A percentile compares a stretch with the other conserved stretches of the same genome.
Evolutionary conservation across 2,888 invertebrate genomes (phyloP).

Genomic region (Brachynemurus nebulosus): DNA sequence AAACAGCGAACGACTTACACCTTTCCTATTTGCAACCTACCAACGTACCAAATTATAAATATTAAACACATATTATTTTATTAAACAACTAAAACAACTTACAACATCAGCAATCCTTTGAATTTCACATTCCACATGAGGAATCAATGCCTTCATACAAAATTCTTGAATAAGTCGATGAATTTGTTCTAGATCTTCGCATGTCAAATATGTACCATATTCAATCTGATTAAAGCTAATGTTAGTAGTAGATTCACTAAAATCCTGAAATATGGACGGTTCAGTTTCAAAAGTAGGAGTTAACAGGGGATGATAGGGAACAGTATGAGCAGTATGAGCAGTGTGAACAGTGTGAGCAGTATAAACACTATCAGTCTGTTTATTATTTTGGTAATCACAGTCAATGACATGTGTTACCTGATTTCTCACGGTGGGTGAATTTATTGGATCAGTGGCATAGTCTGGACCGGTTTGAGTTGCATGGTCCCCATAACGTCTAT

Average conservation of each 20-base stretch:
- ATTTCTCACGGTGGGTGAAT: conserved; percentile 20
- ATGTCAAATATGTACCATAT: conserved; percentile 63
- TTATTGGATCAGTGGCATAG: conserved; percentile 23
- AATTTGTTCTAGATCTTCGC: conserved; percentile 73
- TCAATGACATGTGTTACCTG: conserved; percentile 31
- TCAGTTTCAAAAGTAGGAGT: conserved; percentile 49
- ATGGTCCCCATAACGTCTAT: not conserved
- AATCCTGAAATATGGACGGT: not conserved
- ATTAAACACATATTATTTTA: too few species aligned
- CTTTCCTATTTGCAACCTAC: conserved; percentile 71
- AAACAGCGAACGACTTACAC: conserved; percentile 81
- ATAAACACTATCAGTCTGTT: not conserved
- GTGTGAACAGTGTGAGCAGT: not conserved
- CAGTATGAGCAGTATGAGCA: conserved; percentile 22
- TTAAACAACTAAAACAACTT: conserved; percentile 21
- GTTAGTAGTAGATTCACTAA: not conserved
- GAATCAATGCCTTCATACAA: conserved; percentile 69
- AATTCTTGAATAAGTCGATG: conserved; percentile 79
- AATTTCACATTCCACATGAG: conserved; percentile 85
- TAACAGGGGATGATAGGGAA: conserved; percentile 56
- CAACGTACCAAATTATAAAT: conserved; percentile 15
- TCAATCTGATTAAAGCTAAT: conserved; percentile 16
- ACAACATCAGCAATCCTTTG: conserved; percentile 62
- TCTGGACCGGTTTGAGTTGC: too few species aligned
- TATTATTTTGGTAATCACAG: not conserved